phyloP scores from a whole-genome alignment of 2,888 invertebrate genomes.

The Cheilosia impressa region DNA sequence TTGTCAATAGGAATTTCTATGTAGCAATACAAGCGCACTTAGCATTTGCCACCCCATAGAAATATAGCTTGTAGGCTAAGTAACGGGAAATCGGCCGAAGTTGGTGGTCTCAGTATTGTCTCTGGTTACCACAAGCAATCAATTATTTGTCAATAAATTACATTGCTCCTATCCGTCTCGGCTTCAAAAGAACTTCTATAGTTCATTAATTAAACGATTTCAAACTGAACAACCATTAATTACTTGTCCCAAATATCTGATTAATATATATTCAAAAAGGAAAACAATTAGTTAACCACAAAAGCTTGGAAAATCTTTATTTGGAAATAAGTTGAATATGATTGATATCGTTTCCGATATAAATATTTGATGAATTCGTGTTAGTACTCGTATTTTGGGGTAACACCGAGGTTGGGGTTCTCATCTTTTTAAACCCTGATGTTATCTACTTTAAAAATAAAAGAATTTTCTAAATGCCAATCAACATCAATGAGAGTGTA shows the following conservation, averaged over 20 bases:
- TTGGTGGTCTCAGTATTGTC: too few species aligned
- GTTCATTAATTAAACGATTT: constrained; percentile 4
- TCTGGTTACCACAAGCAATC: neutral
- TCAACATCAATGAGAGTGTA: neutral
- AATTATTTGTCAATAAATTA: neutral
- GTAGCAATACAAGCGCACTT: too few species aligned
- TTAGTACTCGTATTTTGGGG: neutral
- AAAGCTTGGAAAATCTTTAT: neutral
- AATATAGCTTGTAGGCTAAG: too few species aligned
- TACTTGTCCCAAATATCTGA: constrained; percentile 1
- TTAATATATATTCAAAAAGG: neutral
- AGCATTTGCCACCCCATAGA: too few species aligned
- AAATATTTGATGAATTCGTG: neutral
- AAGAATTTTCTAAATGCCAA: neutral
- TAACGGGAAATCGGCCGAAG: too few species aligned
- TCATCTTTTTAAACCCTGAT: neutral
- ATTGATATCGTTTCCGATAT: neutral
- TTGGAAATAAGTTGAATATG: neutral
- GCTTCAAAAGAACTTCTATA: neutral
- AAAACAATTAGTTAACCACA: neutral
- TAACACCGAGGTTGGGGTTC: neutral
- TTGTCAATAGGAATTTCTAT: too few species aligned
- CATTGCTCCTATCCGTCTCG: neutral
- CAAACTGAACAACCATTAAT: neutral
- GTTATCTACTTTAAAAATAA: neutral